A percentile compares a stretch with the other conserved stretches of the same genome.
phyloP scores from a whole-genome alignment of 2,888 invertebrate genomes.

The Ecdyonurus torrentis region DNA sequence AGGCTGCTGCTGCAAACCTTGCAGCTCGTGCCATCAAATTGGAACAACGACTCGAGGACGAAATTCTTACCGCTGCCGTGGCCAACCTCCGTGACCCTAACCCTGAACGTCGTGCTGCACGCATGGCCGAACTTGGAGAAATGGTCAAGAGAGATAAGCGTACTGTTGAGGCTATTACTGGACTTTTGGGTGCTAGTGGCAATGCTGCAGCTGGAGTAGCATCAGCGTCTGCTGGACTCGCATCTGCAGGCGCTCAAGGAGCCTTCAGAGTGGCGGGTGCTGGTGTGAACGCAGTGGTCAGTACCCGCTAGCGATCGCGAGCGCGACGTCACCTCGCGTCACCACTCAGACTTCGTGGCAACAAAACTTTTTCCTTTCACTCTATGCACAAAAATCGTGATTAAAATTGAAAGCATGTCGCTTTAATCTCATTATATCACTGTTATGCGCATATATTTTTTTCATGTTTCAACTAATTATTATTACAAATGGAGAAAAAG shows the following conservation, averaged over 20 bases:
- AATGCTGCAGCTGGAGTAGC: slow-evolving; percentile 11
- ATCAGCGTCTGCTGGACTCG: not conserved
- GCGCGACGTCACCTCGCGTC: not conserved
- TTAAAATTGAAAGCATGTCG: no score
- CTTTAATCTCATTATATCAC: no score
- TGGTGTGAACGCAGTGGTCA: not conserved
- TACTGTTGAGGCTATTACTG: slow-evolving; percentile 17
- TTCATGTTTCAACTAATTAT: no score
- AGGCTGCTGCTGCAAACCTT: not conserved
- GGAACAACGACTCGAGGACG: slow-evolving; percentile 3
- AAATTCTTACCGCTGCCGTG: not conserved
- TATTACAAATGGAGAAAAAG: no score
- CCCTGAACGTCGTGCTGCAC: not conserved
- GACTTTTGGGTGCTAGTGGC: slow-evolving; percentile 18
- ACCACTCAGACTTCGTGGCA: no score
- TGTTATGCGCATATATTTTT: no score
- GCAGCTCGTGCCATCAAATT: not conserved
- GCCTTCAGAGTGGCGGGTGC: not conserved
- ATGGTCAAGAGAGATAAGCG: slow-evolving; percentile 17
- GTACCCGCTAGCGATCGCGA: not conserved
- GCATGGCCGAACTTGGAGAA: slow-evolving; percentile 13
- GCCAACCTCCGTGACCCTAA: not conserved
- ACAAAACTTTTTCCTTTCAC: no score
- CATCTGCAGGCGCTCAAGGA: not conserved
- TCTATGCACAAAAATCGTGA: no score